Evolutionary conservation across 2,113 vertebrate genomes (phyloP), one percentile per base, ranked within the genome.

Genomic region (Probosciger aterrimus): DNA sequence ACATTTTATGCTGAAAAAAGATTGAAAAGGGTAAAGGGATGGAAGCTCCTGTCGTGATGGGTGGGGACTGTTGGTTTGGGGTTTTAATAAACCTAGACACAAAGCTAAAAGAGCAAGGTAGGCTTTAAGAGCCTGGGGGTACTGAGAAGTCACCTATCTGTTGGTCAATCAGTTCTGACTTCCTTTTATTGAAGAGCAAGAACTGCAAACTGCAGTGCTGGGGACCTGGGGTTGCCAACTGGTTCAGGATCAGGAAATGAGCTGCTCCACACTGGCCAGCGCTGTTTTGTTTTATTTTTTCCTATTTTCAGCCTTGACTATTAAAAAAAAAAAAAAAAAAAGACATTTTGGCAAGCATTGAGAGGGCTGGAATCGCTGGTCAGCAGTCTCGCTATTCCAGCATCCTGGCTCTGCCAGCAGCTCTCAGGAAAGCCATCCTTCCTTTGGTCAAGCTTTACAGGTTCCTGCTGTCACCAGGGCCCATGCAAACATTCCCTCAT

Each of bases 351-450:
- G 88, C 85, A 81, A 83, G 53, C 18, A 37, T 28, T 78, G 31
- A 77, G 60, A 86, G 80, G 11, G 30, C 88, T 90, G 79, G 82
- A 95, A 94, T 4, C 81, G 80, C 64, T 90, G 88, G 82, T 94
- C 87, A 95, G 92, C 92, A 95, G 60, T 86, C 67, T 60, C 62
- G 76, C 80, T 87, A 59, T 33, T 75, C 76, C 94, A 93, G 87
- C 82, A 67, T 6, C 68, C 63, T 46, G 63, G 7, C 71, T 73
- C 25, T 92, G 93, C 71, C 92, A 96, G 79, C 2, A 0, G 76
- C 85, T 90, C 82, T 88, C 90, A 94, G 78, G 63, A 90, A 94
- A 91, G 30, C 20, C 75, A 44, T 60, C 41, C 62, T 57, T 39
- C 53, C 47, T 83, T 65, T 1, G 3, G 76, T 73, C 55, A 49